phyloP scores from a whole-genome alignment of 2,888 invertebrate genomes.

The Imbricaverruca yamaguchii region DNA sequence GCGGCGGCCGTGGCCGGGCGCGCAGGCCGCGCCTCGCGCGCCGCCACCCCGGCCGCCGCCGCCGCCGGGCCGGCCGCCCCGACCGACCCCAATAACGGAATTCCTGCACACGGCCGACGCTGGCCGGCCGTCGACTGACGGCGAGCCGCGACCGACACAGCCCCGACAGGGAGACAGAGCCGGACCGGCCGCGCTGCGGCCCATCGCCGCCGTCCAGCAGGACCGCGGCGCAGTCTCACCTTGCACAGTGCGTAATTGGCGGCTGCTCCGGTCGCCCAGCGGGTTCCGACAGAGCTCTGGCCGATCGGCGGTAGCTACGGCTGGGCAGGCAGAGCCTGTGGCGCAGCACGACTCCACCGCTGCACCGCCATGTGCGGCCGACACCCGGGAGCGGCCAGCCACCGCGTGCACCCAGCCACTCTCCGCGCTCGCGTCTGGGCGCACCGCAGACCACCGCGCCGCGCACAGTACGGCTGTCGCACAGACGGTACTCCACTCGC shows the following conservation, averaged over 20 bases:
- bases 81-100: conserved; percentile 7
- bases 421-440: neutral
- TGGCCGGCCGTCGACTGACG: neutral
- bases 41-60: neutral
- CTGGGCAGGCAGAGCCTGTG: neutral
- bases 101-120: neutral
- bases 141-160: neutral
- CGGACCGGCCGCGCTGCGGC: too few relatives aligned
- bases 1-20: neutral
- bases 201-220: too few relatives aligned
- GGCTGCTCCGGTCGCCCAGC: neutral
- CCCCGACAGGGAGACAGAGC: too few relatives aligned
- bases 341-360: neutral
- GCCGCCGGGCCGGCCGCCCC: neutral
- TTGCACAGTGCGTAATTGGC: neutral
- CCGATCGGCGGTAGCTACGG: neutral
- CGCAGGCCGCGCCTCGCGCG: neutral
- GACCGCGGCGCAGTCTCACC: neutral
- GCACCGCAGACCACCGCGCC: neutral
- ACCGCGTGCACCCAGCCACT: neutral
- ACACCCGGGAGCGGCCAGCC: neutral
- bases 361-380: neutral
- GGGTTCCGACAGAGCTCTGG: neutral
- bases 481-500: conserved; percentile 16
- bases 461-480: neutral